Evolutionary conservation across 2,113 vertebrate genomes (phyloP).

Genomic region (Trogon melanurus): DNA sequence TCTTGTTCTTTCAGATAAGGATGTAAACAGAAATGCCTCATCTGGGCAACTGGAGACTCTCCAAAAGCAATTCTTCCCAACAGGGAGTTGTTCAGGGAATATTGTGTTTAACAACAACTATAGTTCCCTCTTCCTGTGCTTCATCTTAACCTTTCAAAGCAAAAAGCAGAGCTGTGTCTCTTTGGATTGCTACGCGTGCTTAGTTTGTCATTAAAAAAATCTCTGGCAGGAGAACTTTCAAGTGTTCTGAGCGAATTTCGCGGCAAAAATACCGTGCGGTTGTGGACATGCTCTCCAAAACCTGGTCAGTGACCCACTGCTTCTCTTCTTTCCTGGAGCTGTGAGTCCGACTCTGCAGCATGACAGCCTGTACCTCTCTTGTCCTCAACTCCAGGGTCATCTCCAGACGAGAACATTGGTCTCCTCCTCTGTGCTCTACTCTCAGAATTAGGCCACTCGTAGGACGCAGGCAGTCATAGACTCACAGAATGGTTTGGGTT

Average conservation of each 20-base stretch:
- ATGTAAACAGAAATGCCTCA: background rate
- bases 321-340: background rate
- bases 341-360: background rate
- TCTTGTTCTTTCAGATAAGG: conserved; percentile 7
- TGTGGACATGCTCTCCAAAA: background rate
- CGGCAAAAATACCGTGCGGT: background rate
- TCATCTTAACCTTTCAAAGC: conserved; percentile 3
- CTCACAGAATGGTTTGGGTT: background rate
- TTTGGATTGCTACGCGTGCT: background rate
- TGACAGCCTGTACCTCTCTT: background rate
- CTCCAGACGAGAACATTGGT: background rate
- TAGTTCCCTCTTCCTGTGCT: background rate
- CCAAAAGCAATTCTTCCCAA: background rate
- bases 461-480: background rate
- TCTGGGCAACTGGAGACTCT: background rate
- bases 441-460: rapidly evolving
- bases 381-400: background rate
- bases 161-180: background rate
- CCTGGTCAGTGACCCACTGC: background rate
- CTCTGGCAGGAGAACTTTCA: background rate
- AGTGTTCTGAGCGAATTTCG: background rate
- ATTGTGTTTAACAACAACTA: background rate
- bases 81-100: background rate
- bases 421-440: background rate
- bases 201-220: background rate